Evolutionary conservation across 2,113 vertebrate genomes (phyloP), one percentile per base, ranked within the genome.

Genomic region (Festucalex cinctus): DNA sequence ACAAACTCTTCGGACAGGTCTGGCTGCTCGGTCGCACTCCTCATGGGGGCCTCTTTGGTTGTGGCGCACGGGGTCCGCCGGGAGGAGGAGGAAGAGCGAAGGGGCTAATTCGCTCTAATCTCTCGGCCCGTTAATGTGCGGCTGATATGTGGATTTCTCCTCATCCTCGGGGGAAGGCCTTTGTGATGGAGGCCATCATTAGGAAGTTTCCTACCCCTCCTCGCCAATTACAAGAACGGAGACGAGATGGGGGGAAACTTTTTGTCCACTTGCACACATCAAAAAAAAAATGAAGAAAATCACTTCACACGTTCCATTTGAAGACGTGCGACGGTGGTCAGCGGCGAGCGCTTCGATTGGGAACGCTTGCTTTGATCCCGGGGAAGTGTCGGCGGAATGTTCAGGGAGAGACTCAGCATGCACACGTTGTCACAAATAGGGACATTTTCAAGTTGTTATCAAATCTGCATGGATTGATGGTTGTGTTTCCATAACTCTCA

Each of bases 331-430:
- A 72, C 64, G 69, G 36, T 1, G 85, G 80, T 83, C 80, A 76
- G 88, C 53, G 78, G 81, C 76, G 80, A 86, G 79, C 83, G 56
- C 83, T 80, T 79, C 80, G 75, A 77, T 92, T 81, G 84, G 88
- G 85, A 90, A 90, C 85, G 86, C 83, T 80, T 81, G 71, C 88
- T 90, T 92, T 91, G 89, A 92, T 92, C 88, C 85, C 81, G 86
- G 87, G 83, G 89, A 91, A 86, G 80, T 89, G 86, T 78, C 76
- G 83, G 77, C 79, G 84, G 86, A 88, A 91, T 90, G 88, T 58
- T 28, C 19, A 48, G 46, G 1, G 19, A 19, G 43, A 5, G 43
- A 10, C 41, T 43, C 2, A 43, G 12, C 41, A 14, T 43, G 12
- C 3, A 5, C 13, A 5, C 5, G n/a, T n/a, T n/a, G n/a, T n/a